Evolutionary conservation across 2,888 invertebrate genomes (phyloP), one percentile per base, ranked within the genome.

Genomic region (Baronia brevicornis): DNA sequence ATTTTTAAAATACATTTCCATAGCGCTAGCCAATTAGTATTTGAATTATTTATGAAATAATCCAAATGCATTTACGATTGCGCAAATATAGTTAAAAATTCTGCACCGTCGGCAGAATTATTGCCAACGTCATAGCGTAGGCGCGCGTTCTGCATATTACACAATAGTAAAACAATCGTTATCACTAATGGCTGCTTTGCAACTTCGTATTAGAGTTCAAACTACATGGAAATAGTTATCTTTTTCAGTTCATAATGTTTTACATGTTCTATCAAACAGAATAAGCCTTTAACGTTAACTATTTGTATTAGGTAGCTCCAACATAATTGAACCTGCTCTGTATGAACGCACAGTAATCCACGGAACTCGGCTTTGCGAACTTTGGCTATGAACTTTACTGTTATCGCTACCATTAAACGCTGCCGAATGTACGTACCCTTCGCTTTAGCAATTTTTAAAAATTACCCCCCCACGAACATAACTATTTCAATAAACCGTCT

Each of bases 351-450:
- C 58, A 65, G 69, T 71, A 68, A 74, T 73, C 71, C 66, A 56
- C 60, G 64, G 58, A 72, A 65, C 68, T 69, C 65, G 53, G 50
- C 48, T 60, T 63, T 63, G 63, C 63, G 75, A 73, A 65, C 66
- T 75, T 73, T 59, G 69, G 71, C 77, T 67, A 74, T 79, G 77
- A 75, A 74, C 73, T 72, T 78, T 78, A 82, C 72, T 77, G 77
- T 80, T 80, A 82, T 78, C 58, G 70, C 57, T 55, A 51, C 62
- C 71, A 72, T 80, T 74, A 72, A 70, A 73, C 71, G 70, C 66
- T 72, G 55, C 68, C 60, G 60, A 72, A 67, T 72, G 72, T 67
- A 65, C 66, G 55, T 43, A 61, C 50, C 62, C 58, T 58, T 65
- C 63, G 64, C 60, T 62, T 55, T 57, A 60, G 77, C 73, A 71